Conservation (phyloP, 2,797 vertebrate genomes). For the Dendrocincla tyrannina region DNA sequence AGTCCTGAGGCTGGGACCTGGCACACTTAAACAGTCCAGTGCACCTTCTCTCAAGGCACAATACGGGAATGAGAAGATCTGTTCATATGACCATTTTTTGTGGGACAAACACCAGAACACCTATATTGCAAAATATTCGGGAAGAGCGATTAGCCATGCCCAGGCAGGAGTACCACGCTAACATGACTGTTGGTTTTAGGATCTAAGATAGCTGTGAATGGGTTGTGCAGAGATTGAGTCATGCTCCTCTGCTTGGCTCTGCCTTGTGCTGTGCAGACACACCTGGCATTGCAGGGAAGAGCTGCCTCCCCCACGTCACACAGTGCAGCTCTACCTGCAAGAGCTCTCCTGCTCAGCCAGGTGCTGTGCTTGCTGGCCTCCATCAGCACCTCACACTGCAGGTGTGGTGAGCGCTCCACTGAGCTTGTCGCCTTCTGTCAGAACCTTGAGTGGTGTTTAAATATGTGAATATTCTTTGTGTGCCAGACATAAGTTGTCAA, state of each 20-base stretch:
- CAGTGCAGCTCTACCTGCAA: rapidly evolving
- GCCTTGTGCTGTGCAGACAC: background rate
- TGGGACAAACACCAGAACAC: background rate
- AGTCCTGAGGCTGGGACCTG: background rate
- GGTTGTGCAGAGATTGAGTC: background rate
- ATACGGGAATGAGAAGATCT: background rate
- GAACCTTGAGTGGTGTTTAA: background rate
- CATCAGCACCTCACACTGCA: background rate
- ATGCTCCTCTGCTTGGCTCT: background rate
- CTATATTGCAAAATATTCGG: background rate
- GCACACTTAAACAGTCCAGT: background rate
- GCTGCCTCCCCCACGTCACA: background rate
- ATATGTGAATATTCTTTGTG: background rate
- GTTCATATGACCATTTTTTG: background rate
- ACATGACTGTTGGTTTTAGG: background rate
- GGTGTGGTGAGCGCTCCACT: background rate
- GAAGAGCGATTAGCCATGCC: background rate
- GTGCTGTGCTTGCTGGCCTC: background rate
- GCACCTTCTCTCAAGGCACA: background rate
- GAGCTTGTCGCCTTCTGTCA: background rate
- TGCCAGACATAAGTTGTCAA: background rate
- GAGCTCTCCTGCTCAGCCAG: background rate
- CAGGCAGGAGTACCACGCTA: background rate
- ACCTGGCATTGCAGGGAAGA: background rate
- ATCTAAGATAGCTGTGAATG: constrained; percentile 2